Evolutionary conservation across 2,797 vertebrate genomes (phyloP), one percentile per base, ranked within the genome.

Genomic region (Crocidura indochinensis): DNA sequence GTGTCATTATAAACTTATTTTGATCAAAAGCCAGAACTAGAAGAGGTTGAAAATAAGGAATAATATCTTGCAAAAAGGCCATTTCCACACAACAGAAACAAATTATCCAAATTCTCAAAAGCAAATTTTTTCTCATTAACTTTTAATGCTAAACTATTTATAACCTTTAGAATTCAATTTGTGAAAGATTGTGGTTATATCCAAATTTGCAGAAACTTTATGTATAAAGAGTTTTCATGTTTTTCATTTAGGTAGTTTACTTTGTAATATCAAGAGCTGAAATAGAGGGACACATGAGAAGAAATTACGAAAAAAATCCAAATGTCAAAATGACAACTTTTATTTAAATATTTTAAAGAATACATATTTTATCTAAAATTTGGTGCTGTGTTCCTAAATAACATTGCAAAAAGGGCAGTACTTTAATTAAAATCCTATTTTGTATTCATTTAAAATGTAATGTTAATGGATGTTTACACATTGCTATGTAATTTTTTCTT

Each of bases 121-220:
- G 5, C 10, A 2, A 56, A 68, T 24, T 88, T 85, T 67, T 19
- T 90, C 12, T 67, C 73, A 73, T 17, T 29, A 73, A 75, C 4
- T 75, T 10, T 64, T 19, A 9, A 65, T 76, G 46, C 83, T 68
- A 67, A 76, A 2, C 27, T 95, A 22, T 65, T 89, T 96, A 95
- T 84, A 86, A 95, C 69, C 87, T 92, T 93, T 60, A 87, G 17
- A 91, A 87, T 91, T 95, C 74, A 95, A 76, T 65, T 95, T 38
- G 0, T 94, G 78, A 96, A 88, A 29, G 0, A 60, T 51, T 84
- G 75, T 46, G 24, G 27, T 49, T 72, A 8, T 64, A 65, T 65
- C 56, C 92, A 71, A 72, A 12, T 90, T 90, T 72, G 1, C 53
- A 90, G 65, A 31, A 92, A 90, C 0, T 53, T 5, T 24, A 31